Evolutionary conservation across 2,113 vertebrate genomes (phyloP).

Genomic region (Bufo gargarizans): DNA sequence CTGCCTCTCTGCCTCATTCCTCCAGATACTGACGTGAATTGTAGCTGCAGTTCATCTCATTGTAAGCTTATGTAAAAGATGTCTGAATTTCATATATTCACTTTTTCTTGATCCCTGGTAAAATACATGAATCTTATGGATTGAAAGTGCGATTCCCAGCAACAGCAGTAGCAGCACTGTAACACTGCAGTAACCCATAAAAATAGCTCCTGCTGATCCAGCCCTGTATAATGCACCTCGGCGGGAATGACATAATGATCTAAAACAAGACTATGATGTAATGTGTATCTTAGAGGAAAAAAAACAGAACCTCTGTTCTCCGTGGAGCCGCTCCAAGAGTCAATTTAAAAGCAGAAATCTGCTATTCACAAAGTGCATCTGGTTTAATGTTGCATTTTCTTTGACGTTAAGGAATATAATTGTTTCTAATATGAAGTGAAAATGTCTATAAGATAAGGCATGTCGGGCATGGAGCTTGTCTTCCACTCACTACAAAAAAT

Average conservation of each 20-base stretch:
- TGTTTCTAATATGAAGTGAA: constrained; percentile 22
- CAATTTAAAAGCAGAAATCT: constrained; percentile 45
- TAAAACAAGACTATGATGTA: constrained; percentile 86
- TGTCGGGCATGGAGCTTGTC: background rate
- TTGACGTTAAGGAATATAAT: constrained; percentile 47
- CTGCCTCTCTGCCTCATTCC: background rate
- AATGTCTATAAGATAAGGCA: constrained; percentile 6
- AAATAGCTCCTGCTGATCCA: constrained; percentile 78
- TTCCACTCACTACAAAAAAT: background rate
- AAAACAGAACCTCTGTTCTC: constrained; percentile 74
- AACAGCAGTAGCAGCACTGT: constrained; percentile 69
- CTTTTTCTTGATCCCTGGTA: constrained; percentile 70
- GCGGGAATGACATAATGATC: constrained; percentile 84
- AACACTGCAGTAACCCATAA: constrained; percentile 78
- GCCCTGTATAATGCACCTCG: constrained; percentile 79
- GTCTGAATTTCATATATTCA: constrained; percentile 68
- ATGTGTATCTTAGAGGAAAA: constrained; percentile 65
- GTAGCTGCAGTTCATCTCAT: constrained; percentile 6
- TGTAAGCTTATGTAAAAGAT: constrained; percentile 70
- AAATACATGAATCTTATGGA: constrained; percentile 78
- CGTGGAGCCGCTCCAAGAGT: constrained; percentile 69
- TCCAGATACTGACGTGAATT: background rate
- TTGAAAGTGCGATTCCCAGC: constrained; percentile 78
- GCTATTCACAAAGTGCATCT: constrained; percentile 26
- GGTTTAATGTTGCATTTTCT: constrained; percentile 46